phyloP scores from a whole-genome alignment of 2,888 invertebrate species.

The Phytoseiulus persimilis region DNA sequence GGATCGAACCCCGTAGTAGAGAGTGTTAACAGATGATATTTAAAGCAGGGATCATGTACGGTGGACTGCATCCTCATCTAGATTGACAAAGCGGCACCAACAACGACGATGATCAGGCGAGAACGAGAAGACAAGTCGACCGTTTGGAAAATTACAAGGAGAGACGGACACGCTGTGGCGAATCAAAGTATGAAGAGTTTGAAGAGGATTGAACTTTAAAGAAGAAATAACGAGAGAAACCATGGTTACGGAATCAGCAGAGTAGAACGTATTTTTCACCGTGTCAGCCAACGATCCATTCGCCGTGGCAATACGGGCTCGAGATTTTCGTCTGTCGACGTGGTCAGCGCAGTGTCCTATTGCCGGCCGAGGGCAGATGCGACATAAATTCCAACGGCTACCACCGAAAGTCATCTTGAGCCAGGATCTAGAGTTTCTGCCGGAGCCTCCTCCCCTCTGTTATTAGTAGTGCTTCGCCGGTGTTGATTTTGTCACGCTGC shows the following conservation, averaged over 20 bases:
- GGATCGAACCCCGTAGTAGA: background rate
- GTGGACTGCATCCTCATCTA: background rate
- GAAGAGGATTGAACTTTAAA: background rate
- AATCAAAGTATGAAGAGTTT: background rate
- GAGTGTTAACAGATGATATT: background rate
- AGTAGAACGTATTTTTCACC: background rate
- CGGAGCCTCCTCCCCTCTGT: background rate
- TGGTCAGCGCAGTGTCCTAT: background rate
- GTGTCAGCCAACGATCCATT: background rate
- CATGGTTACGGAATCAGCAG: background rate
- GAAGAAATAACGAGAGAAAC: background rate
- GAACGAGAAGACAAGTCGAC: background rate
- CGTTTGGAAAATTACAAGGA: background rate
- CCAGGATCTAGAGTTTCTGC: background rate
- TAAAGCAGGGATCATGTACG: background rate
- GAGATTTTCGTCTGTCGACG: background rate
- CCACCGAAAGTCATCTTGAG: too few relatives aligned
- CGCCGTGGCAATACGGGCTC: background rate
- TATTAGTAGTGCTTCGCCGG: background rate
- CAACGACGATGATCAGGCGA: background rate
- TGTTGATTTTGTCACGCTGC: background rate
- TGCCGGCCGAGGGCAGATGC: background rate
- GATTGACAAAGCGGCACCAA: background rate
- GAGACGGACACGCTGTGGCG: background rate
- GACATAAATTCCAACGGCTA: too few relatives aligned